Base-by-base conservation (phyloP, 1,140 invertebrate species). In the Aricia agestis region DNA sequence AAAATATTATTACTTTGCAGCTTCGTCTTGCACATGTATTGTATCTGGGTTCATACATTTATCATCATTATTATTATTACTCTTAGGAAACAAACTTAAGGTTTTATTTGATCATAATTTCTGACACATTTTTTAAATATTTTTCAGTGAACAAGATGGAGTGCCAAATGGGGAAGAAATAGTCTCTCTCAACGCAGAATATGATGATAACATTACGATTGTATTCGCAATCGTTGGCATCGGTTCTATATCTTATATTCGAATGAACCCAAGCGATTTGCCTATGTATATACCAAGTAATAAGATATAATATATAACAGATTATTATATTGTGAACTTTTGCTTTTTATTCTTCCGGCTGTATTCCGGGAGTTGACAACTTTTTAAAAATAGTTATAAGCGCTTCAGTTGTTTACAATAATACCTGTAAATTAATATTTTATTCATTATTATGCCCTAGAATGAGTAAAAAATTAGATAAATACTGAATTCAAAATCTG, bases 151-250 rank as follows among this genome's bases (percentile, higher is more conserved):
- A 74, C 79, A 73, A 10, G 73, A 72, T 18, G 70, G 10, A 1
- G 71, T 87, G 19, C 88, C 86, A n/a, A 69, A 76, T 1, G 81
- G 77, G 4, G 67, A 67, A 15, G 79, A 88, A 58, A 69, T 90
- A 10, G 78, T 72, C n/a, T 59, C 77, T 6, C 77, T 89, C 0
- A 74, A 83, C 58, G 72, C 82, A 0, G 77, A 79, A 69, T 84
- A 84, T 66, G 45, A 76, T 11, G 83, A 89, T 57, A 69, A 78
- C 13, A 78, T 85, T 0, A 63, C 75, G 0, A 83, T 84, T n/a
- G 69, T 89, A 1, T 87, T 88, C 61, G 88, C 87, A 4, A 58
- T 86, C 9, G 83, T 88, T 9, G 79, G 82, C 7, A 68, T 72
- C 0, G 76, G 75, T 10, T 85, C 87, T 0, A 72, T 89, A 6